Conservation (phyloP, 2,888 invertebrate genomes). For the Atethmia centrago region DNA sequence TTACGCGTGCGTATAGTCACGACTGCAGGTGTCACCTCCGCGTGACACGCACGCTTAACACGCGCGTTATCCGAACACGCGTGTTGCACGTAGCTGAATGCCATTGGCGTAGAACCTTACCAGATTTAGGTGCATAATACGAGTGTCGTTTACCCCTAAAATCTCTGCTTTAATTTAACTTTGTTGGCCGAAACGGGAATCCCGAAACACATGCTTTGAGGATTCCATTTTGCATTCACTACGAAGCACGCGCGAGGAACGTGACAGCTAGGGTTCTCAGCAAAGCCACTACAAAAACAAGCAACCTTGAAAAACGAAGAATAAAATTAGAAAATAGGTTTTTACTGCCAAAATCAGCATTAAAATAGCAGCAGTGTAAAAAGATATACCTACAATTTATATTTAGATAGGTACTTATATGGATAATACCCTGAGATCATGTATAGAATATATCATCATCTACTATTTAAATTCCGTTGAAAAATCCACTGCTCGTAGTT, state of each 20-base stretch:
- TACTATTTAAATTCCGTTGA: slow-evolving; percentile 8
- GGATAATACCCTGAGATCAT: background rate
- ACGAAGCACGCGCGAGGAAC: slow-evolving; percentile 15
- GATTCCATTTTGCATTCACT: slow-evolving; percentile 20
- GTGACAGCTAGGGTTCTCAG: slow-evolving; percentile 3
- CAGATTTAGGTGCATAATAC: background rate
- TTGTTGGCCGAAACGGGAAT: slow-evolving; percentile 11
- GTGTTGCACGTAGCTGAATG: background rate
- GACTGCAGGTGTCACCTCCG: slow-evolving; percentile 13
- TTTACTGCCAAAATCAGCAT: background rate
- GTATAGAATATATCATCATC: slow-evolving; percentile 15
- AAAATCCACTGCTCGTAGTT: slow-evolving; percentile 31
- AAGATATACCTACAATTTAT: background rate
- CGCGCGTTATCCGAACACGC: slow-evolving; percentile 2
- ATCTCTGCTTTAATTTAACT: background rate
- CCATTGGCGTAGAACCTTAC: background rate
- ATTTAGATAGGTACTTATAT: background rate
- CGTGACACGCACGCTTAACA: slow-evolving; percentile 29
- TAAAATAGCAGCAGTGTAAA: background rate
- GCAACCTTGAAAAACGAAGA: background rate
- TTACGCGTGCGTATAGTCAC: slow-evolving; percentile 28
- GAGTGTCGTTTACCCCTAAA: background rate
- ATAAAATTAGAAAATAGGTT: background rate
- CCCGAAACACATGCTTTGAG: slow-evolving; percentile 24
- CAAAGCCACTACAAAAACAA: background rate